phyloP scores from a whole-genome alignment of 2,113 vertebrate genomes.

The Pimephales promelas region DNA sequence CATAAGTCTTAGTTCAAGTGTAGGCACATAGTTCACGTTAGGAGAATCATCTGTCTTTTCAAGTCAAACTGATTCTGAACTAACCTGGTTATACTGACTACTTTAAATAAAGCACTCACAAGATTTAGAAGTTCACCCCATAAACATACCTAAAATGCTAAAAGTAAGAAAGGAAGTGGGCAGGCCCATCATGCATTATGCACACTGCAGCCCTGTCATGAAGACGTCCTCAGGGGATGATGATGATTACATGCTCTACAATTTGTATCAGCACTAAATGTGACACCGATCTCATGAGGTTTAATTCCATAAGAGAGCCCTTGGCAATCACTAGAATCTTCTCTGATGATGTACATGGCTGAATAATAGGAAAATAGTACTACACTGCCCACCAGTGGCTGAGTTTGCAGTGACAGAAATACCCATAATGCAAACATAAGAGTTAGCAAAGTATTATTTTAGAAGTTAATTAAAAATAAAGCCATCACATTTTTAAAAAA shows the following conservation, averaged over 20 bases:
- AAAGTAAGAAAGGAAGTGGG: not conserved
- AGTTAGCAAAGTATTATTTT: not conserved
- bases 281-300: not conserved
- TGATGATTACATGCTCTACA: not conserved
- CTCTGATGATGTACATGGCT: not conserved
- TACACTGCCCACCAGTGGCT: constrained; percentile 52
- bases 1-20: not conserved
- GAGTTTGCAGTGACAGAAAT: not conserved
- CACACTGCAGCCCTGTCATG: not conserved
- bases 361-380: not conserved
- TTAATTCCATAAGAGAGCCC: not conserved
- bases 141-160: not conserved
- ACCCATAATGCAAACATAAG: not conserved
- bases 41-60: not conserved
- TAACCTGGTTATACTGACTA: not conserved
- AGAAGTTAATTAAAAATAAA: not conserved
- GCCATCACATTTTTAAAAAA: too few species aligned
- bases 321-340: constrained; percentile 9
- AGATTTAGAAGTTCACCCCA: too few species aligned
- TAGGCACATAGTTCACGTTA: not conserved
- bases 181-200: not conserved
- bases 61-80: not conserved
- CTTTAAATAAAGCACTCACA: not conserved
- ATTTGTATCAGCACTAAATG: not conserved
- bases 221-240: not conserved